Evolutionary conservation across 2,888 invertebrate species (phyloP).

Genomic region (Pocota personata): DNA sequence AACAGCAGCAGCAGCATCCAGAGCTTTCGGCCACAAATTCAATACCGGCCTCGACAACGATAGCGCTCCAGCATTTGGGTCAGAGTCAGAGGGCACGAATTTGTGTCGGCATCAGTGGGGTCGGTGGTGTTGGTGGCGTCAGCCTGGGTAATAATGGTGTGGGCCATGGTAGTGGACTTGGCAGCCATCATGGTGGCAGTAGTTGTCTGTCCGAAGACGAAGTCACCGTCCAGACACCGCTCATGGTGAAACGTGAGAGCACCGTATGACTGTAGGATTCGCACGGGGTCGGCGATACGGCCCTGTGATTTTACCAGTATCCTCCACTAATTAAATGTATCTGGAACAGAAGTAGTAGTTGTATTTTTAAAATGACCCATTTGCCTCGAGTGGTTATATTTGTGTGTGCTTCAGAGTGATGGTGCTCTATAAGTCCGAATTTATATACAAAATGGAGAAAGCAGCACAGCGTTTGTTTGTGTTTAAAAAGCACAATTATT

Average conservation of each 20-base stretch:
- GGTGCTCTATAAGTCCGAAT: slow-evolving; percentile 42
- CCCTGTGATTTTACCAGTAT: slow-evolving; percentile 80
- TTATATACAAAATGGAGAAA: slow-evolving; percentile 14
- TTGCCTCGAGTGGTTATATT: slow-evolving; percentile 33
- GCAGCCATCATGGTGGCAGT: slow-evolving; percentile 75
- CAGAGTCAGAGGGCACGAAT: slow-evolving; percentile 81
- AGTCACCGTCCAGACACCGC: slow-evolving; percentile 86
- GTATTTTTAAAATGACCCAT: slow-evolving; percentile 46
- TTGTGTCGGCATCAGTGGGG: slow-evolving; percentile 78
- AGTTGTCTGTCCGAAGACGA: slow-evolving; percentile 84
- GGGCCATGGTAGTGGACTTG: slow-evolving; percentile 69
- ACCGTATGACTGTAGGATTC: slow-evolving; percentile 85
- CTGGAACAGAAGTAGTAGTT: slow-evolving; percentile 49
- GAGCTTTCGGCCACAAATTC: slow-evolving; percentile 74
- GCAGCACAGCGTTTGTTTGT: background rate
- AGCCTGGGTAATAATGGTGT: slow-evolving; percentile 75
- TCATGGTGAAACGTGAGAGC: slow-evolving; percentile 86
- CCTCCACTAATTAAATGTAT: slow-evolving; percentile 61
- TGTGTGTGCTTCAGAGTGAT: slow-evolving; percentile 38
- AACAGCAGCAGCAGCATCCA: slow-evolving; percentile 76
- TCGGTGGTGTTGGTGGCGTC: slow-evolving; percentile 39
- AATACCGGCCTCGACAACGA: slow-evolving; percentile 78
- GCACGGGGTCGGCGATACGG: slow-evolving; percentile 82
- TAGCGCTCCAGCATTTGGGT: slow-evolving; percentile 82
- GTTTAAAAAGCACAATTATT: slow-evolving; percentile 5